phyloP scores from a whole-genome alignment of 2,888 invertebrate genomes.

The Epistrophella euchroma region DNA sequence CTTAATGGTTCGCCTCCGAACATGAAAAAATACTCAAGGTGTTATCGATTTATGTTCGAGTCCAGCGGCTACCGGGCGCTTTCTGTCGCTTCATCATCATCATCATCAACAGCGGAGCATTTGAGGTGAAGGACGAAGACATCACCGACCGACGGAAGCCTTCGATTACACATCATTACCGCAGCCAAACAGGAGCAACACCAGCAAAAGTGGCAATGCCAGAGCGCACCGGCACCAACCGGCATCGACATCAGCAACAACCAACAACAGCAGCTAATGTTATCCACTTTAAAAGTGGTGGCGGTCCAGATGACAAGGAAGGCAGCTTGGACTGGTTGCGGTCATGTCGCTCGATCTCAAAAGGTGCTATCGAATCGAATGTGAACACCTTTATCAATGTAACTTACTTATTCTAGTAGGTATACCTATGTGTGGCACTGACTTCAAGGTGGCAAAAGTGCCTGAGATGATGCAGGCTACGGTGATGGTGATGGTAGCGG shows the following conservation, averaged over 20 bases:
- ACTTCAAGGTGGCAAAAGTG: conserved; percentile 73
- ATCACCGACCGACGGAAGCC: conserved; percentile 56
- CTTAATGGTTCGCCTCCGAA: conserved; percentile 84
- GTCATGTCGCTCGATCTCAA: conserved; percentile 75
- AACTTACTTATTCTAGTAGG: conserved; percentile 73
- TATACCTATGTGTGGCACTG: conserved; percentile 28
- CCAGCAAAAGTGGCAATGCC: conserved; percentile 50
- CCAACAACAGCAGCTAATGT: conserved; percentile 66
- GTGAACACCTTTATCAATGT: conserved; percentile 76
- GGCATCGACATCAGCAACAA: conserved; percentile 1
- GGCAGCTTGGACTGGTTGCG: conserved; percentile 59
- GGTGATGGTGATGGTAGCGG: background rate
- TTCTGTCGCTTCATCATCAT: conserved; percentile 79
- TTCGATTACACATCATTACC: conserved; percentile 75
- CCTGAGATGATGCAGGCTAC: conserved; percentile 34
- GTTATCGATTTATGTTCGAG: conserved; percentile 84
- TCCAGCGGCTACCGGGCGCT: conserved; percentile 83
- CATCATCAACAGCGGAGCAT: conserved; percentile 8
- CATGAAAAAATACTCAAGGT: conserved; percentile 84
- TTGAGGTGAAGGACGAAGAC: conserved; percentile 41
- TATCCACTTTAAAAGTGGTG: conserved; percentile 68
- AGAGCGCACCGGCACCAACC: conserved; percentile 2
- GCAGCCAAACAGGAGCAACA: conserved; percentile 70
- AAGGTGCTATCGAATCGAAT: conserved; percentile 76
- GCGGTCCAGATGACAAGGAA: conserved; percentile 25